Conservation (phyloP, 2,113 vertebrate species). For the Nycticebus coucang region DNA sequence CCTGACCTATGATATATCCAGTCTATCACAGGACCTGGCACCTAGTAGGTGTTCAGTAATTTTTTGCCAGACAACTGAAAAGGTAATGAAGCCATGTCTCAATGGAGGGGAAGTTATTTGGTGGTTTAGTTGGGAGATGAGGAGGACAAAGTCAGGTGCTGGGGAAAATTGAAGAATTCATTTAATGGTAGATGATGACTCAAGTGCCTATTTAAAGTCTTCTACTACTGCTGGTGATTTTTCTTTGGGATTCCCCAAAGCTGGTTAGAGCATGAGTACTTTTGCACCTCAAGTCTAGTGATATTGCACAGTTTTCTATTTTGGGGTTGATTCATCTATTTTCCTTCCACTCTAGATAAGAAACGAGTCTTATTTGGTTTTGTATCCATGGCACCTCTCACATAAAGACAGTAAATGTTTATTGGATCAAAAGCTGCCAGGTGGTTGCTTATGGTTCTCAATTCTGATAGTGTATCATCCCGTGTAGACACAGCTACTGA, state of each 20-base stretch:
- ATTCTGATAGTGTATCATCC: background rate
- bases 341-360: background rate
- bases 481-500: background rate
- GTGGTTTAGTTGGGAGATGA: background rate
- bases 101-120: background rate
- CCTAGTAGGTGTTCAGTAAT: background rate
- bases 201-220: background rate
- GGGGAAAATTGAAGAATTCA: background rate
- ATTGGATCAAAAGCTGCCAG: background rate
- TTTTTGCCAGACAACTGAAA: background rate
- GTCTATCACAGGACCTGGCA: background rate
- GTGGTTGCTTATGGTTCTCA: background rate
- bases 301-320: background rate
- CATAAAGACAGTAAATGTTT: background rate
- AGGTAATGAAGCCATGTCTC: conserved; percentile 5
- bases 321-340: background rate
- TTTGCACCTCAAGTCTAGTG: background rate
- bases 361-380: background rate
- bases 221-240: background rate
- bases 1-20: background rate
- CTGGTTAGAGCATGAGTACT: background rate
- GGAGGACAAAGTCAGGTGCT: background rate
- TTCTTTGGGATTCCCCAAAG: background rate
- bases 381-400: background rate
- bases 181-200: background rate